Evolutionary conservation across 1,140 invertebrate genomes (phyloP), one percentile per base, ranked within the genome.

Genomic region (Drosophila arizonae): DNA sequence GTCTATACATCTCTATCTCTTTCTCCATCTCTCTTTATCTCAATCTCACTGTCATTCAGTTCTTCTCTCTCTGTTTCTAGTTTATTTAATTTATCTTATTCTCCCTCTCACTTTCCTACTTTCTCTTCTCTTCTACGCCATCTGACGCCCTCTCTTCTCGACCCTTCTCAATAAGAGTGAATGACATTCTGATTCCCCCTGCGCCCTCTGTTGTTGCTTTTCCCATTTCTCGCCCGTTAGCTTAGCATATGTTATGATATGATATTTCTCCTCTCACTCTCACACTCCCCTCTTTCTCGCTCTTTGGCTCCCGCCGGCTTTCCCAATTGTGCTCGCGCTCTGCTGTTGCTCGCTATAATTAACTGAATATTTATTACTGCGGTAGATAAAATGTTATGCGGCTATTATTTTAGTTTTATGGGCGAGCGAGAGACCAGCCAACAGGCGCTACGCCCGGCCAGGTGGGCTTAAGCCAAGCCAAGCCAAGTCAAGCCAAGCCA

Each of bases 381-480:
- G 84, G 84, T 88, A 88, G 84, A 88, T 88, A 88, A 88, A 88
- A 88, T 88, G 84, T 82, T 84, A 88, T 88, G 84, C 84, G 73
- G 84, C 84, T 84, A 88, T 88, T 88, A 88, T 88, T 88, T 88
- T 88, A 88, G 85, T 86, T 88, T 88, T 88, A 88, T 87, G 84
- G 77, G 50, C 77, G 60, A 75, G 10, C 41, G 39, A 55, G 61
- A 70, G 66, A 51, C 76, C 64, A 72, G 67, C 79, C 67, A 15
- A n/a, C 62, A 43, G 30, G 51, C 21, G 21, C 21, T 3, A 24
- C 21, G 46, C 26, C 52, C 48, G 60, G 75, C 64, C 82, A 85
- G 75, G 72, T 76, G 79, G 65, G 82, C 76, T 87, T 88, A 87
- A 87, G 63, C 68, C 67, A 46, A 64, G 70, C 63, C 60, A 54